phyloP scores from a whole-genome alignment of 2,888 invertebrate genomes.

The Ethmia dodecea region DNA sequence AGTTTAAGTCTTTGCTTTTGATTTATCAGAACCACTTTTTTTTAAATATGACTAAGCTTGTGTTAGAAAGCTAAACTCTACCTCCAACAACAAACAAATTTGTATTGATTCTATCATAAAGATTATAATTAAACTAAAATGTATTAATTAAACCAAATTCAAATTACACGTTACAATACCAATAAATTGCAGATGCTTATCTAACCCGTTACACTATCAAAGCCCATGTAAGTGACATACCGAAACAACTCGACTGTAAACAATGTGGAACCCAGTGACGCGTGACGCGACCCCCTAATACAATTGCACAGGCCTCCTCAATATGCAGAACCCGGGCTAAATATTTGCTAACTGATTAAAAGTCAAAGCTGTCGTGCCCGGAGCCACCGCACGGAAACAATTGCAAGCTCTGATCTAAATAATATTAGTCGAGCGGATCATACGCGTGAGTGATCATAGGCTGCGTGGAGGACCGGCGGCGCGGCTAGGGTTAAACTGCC shows the following conservation, averaged over 20 bases:
- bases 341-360: conserved; percentile 74
- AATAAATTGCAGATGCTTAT: no score
- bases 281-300: conserved; percentile 46
- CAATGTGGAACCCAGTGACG: conserved; percentile 41
- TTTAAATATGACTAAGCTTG: no score
- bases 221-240: conserved; percentile 27
- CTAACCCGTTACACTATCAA: conserved; percentile 27
- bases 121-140: no score
- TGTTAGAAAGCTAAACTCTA: no score
- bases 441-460: conserved; percentile 64
- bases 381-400: conserved; percentile 54
- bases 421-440: conserved; percentile 64
- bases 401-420: conserved; percentile 52
- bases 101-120: no score
- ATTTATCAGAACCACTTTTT: no score
- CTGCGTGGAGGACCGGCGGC: no score
- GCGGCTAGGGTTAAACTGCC: no score
- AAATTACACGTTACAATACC: no score
- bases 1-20: no score
- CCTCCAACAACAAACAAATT: no score
- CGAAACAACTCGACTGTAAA: conserved; percentile 34
- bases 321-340: conserved; percentile 56
- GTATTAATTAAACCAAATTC: no score
- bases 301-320: conserved; percentile 71
- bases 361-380: conserved; percentile 65